phyloP scores from a whole-genome alignment of 2,113 vertebrate species.

The Lophius piscatorius region DNA sequence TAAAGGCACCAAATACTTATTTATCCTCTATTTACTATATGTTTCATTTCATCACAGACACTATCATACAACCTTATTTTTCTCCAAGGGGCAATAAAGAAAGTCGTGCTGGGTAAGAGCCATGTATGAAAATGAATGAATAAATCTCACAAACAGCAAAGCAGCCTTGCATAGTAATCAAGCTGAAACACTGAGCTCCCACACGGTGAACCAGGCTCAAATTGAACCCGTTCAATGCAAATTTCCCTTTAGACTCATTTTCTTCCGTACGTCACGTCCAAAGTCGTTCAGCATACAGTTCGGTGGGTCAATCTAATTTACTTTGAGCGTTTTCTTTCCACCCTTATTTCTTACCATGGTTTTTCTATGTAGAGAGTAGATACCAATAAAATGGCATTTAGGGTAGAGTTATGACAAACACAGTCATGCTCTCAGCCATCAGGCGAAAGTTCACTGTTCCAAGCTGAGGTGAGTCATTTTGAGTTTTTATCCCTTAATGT shows the following conservation, averaged over 20 bases:
- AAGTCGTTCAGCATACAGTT: too few species aligned
- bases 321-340: slow-evolving; percentile 30
- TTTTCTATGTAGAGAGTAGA: slow-evolving; percentile 25
- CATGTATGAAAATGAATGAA: slow-evolving; percentile 45
- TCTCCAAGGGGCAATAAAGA: slow-evolving; percentile 52
- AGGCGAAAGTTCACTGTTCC: slow-evolving; percentile 39
- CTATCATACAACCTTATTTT: slow-evolving; percentile 31
- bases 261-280: too few species aligned
- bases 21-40: slow-evolving; percentile 36
- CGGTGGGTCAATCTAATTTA: too few species aligned
- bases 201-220: not conserved
- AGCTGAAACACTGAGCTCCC: slow-evolving; percentile 22
- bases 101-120: slow-evolving; percentile 38
- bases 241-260: slow-evolving; percentile 37
- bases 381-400: slow-evolving; percentile 57
- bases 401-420: too few species aligned
- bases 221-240: slow-evolving; percentile 14
- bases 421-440: slow-evolving; percentile 45
- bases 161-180: slow-evolving; percentile 31
- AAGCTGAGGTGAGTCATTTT: too few species aligned
- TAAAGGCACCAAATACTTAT: slow-evolving; percentile 27
- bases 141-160: slow-evolving; percentile 25
- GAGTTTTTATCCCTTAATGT: too few species aligned
- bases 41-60: slow-evolving; percentile 41
- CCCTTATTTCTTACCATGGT: not conserved